Evolutionary conservation across 2,797 vertebrate genomes (phyloP).

Genomic region (Chaenodraco wilsoni): DNA sequence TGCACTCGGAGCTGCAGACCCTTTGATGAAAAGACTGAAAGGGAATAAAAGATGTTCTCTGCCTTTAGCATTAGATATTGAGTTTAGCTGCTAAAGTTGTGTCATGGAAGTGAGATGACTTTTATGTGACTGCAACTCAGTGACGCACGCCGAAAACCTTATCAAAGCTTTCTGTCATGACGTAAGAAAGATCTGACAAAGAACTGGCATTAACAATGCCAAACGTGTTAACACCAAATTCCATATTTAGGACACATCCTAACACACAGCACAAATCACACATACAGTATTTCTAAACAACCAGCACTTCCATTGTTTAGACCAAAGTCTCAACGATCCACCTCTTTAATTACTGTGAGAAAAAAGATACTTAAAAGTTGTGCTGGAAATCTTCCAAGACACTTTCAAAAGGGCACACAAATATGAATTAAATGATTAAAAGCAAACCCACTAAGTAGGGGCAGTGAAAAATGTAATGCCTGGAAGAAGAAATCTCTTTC

Average conservation of each 20-base stretch:
- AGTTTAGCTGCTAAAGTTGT: slow-evolving; percentile 28
- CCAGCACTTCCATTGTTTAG: neutral
- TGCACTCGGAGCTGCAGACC: slow-evolving; percentile 15
- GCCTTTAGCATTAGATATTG: slow-evolving; percentile 35
- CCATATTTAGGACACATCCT: neutral
- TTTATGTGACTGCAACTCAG: slow-evolving; percentile 31
- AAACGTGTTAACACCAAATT: neutral
- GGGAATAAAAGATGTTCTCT: slow-evolving; percentile 63
- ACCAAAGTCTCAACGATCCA: neutral
- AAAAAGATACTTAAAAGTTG: neutral
- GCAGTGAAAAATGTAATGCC: neutral
- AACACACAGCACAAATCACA: neutral
- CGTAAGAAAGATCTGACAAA: neutral
- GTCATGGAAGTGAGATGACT: slow-evolving; percentile 42
- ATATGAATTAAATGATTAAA: neutral
- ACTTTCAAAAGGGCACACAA: neutral
- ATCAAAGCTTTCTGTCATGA: slow-evolving; percentile 32
- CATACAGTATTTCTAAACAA: neutral
- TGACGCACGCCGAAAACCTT: slow-evolving; percentile 41
- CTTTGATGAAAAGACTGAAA: slow-evolving; percentile 56
- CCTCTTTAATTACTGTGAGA: neutral
- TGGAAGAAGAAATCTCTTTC: neutral
- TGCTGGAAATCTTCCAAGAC: neutral
- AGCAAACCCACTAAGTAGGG: neutral
- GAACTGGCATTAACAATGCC: neutral